Evolutionary conservation across 1,140 invertebrate species (phyloP).

Genomic region (Adelges cooleyi): DNA sequence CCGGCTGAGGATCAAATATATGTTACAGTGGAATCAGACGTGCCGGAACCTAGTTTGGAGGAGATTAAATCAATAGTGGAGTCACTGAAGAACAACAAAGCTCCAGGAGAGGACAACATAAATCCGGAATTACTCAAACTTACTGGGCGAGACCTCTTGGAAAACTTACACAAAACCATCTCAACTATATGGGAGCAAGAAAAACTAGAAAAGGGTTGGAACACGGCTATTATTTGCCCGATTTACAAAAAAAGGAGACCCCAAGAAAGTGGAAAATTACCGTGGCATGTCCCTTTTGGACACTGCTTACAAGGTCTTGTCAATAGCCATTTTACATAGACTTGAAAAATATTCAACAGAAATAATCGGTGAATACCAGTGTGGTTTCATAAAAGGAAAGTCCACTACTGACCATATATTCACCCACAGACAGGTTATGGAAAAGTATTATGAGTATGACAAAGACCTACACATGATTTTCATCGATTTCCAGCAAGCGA

Average conservation of each 20-base stretch:
- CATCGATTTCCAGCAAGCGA: slow-evolving; percentile 30
- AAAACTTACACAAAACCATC: neutral
- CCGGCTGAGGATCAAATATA: neutral
- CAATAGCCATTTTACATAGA: slow-evolving; percentile 13
- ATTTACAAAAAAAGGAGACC: slow-evolving; percentile 30
- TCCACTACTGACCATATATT: slow-evolving; percentile 26
- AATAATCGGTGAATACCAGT: slow-evolving; percentile 28
- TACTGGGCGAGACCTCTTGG: neutral
- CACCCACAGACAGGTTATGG: neutral
- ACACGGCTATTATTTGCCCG: neutral
- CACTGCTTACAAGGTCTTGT: slow-evolving; percentile 25
- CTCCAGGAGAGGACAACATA: slow-evolving; percentile 33
- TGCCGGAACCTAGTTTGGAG: slow-evolving; percentile 7
- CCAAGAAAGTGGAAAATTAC: slow-evolving; percentile 20
- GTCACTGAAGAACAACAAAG: slow-evolving; percentile 31
- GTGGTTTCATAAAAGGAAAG: slow-evolving; percentile 23
- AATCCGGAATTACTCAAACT: slow-evolving; percentile 32
- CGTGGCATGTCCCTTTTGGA: slow-evolving; percentile 29
- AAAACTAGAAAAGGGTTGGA: slow-evolving; percentile 1
- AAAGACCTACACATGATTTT: slow-evolving; percentile 44
- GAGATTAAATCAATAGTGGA: slow-evolving; percentile 28
- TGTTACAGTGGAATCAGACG: neutral
- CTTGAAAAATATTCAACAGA: slow-evolving; percentile 9
- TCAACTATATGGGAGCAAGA: slow-evolving; percentile 4
- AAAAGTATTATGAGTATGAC: slow-evolving; percentile 20